Conservation (phyloP, 2,797 vertebrate species). For the Acropternis orthonyx region DNA sequence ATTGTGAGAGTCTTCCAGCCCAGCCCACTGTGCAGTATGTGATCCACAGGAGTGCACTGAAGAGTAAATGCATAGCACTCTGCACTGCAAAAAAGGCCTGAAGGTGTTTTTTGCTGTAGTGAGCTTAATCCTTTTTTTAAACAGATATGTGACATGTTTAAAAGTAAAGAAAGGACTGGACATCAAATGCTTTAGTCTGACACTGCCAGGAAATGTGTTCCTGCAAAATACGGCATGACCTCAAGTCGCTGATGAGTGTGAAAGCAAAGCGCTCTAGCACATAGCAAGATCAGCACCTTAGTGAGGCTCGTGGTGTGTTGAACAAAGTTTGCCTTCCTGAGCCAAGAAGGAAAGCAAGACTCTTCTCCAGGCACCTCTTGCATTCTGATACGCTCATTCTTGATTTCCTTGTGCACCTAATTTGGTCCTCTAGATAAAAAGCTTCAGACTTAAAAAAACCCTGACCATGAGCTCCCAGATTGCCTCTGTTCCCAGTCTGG, state of each 20-base stretch:
- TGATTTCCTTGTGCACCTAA: not conserved
- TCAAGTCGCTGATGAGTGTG: not conserved
- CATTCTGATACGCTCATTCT: not conserved
- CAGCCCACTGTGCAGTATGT: not conserved
- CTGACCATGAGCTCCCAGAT: not conserved
- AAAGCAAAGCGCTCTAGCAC: not conserved
- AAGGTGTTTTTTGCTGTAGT: not conserved
- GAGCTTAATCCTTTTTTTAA: not conserved
- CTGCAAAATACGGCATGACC: not conserved
- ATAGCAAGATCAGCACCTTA: not conserved
- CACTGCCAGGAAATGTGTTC: not conserved
- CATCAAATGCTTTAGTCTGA: not conserved
- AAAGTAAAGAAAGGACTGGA: not conserved
- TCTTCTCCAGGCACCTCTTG: not conserved
- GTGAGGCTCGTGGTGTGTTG: not conserved
- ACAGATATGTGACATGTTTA: not conserved
- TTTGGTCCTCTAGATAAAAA: not conserved
- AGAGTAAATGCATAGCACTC: not conserved
- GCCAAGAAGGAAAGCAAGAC: not conserved
- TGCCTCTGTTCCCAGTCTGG: not conserved
- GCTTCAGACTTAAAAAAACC: not conserved
- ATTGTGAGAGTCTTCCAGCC: not conserved
- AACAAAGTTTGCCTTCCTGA: not conserved
- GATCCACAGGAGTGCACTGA: not conserved
- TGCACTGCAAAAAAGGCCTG: not conserved